A percentile compares a stretch with the other conserved stretches of the same genome.
Conservation (phyloP, 1,140 invertebrate species). For the Dermatophagoides farinae region DNA sequence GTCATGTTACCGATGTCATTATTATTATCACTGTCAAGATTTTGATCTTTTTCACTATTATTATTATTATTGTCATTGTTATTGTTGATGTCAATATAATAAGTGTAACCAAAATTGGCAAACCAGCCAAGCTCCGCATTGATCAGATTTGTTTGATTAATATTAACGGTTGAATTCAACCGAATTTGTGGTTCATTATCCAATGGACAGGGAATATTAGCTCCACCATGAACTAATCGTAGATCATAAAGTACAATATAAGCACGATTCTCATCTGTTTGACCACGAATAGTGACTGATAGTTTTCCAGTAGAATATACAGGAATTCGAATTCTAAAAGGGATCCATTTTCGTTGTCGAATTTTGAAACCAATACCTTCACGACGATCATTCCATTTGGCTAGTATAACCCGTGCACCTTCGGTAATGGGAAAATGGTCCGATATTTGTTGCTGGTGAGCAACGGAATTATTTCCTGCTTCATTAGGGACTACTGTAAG, state of each 20-base stretch:
- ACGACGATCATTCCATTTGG: not conserved
- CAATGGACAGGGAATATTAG: conserved; percentile 19
- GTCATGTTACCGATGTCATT: too few species aligned
- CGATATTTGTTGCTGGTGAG: not conserved
- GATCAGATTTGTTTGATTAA: conserved; percentile 16
- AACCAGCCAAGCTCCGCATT: conserved; percentile 17
- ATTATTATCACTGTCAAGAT: too few species aligned
- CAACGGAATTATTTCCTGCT: not conserved
- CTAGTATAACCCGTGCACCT: conserved; percentile 9
- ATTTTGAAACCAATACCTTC: conserved; percentile 13
- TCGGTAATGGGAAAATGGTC: not conserved
- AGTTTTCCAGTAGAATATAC: conserved; percentile 15
- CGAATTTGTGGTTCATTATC: conserved; percentile 9
- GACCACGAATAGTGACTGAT: conserved; percentile 9
- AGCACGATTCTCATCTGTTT: conserved; percentile 14
- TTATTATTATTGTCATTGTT: too few species aligned
- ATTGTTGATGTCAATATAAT: not conserved
- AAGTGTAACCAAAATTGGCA: conserved; percentile 16
- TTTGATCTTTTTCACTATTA: not conserved
- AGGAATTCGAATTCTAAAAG: conserved; percentile 19
- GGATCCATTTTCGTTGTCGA: conserved; percentile 18
- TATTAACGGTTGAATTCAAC: conserved; percentile 15
- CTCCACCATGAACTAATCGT: conserved; percentile 15
- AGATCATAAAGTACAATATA: conserved; percentile 18
- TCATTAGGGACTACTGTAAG: not conserved